phyloP scores from a whole-genome alignment of 2,888 invertebrate species.

The Amorpha juglandis region DNA sequence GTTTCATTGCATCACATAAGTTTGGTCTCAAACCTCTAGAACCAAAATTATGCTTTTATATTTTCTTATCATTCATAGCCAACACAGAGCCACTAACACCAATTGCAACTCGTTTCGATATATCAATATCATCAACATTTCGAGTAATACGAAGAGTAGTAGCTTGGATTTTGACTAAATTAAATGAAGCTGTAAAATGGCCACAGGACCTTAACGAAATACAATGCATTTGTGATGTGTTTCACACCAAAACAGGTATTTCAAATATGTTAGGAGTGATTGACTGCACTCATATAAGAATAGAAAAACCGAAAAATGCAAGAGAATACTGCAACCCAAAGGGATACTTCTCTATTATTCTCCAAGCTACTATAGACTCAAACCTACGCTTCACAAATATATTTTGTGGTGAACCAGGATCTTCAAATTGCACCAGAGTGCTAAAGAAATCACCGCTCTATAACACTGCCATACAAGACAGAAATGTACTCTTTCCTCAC shows the following conservation, averaged over 20 bases:
- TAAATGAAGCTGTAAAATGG: constrained; percentile 65
- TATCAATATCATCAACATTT: constrained; percentile 68
- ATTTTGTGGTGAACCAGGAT: constrained; percentile 70
- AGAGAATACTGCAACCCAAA: constrained; percentile 63
- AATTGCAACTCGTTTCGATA: constrained; percentile 66
- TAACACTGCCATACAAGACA: constrained; percentile 56
- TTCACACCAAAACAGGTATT: constrained; percentile 59
- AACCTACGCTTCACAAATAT: constrained; percentile 64
- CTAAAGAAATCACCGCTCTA: constrained; percentile 63
- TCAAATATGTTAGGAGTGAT: constrained; percentile 62
- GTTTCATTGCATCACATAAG: constrained; percentile 64
- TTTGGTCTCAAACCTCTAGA: constrained; percentile 67
- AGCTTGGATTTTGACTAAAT: constrained; percentile 65
- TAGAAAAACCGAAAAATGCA: constrained; percentile 66
- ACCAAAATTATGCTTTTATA: constrained; percentile 66
- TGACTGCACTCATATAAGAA: constrained; percentile 64
- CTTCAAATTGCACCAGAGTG: constrained; percentile 58
- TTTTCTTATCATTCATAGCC: constrained; percentile 65
- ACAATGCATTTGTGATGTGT: constrained; percentile 52
- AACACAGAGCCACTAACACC: constrained; percentile 64
- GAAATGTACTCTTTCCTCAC: constrained; percentile 57
- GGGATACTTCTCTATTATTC: constrained; percentile 63
- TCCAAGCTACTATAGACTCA: constrained; percentile 64
- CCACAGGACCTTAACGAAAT: constrained; percentile 57
- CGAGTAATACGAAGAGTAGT: constrained; percentile 65